Evolutionary conservation across 23 tunicate genomes (phyloP), one percentile per base, ranked within the genome.

Genomic region (Ciona savignyi): DNA sequence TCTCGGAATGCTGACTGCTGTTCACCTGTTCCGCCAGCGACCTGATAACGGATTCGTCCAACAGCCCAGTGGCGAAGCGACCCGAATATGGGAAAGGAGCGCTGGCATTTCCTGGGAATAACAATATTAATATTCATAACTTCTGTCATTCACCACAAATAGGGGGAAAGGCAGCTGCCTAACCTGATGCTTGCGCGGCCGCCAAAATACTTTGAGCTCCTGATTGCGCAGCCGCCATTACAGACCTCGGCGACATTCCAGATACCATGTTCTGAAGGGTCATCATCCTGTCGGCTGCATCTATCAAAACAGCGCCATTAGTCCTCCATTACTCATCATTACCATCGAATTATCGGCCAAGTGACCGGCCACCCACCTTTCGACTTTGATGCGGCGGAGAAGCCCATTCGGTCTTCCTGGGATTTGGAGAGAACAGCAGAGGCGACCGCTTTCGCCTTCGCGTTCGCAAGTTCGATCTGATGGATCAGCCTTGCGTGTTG

Each of bases 111-210:
- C 70, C 77, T 26, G 33, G 60, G 33, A 68, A 35, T 6, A 6
- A 42, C 56, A 15, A 6, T 6, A 9, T 42, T 6, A 6, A 42
- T 42, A 15, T 42, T 42, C 9, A 42, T 15, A 42, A 6, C 15
- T 42, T 15, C 11, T 6, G 15, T 42, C 56, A 9, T 42, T 42
- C 56, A 15, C 15, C 56, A 15, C 9, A 9, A 42, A 6, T 6
- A 42, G 56, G 56, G 56, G 9, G 9, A 42, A 9, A 42, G 9
- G 56, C 56, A 42, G 56, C 56, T 42, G 3, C 32, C 62, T 29
- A 63, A 87, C 96, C 96, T 70, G 89, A 72, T 62, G 77, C 85
- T 70, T 89, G 96, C 2, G 95, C 86, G 29, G 95, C 95, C 6
- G 87, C 84, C n/a, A 82, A 30, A 20, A 88, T 33, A 62, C 66